A percentile compares a stretch with the other conserved stretches of the same genome.
Conservation (phyloP, 2,113 vertebrate species). For the Takifugu bimaculatus region DNA sequence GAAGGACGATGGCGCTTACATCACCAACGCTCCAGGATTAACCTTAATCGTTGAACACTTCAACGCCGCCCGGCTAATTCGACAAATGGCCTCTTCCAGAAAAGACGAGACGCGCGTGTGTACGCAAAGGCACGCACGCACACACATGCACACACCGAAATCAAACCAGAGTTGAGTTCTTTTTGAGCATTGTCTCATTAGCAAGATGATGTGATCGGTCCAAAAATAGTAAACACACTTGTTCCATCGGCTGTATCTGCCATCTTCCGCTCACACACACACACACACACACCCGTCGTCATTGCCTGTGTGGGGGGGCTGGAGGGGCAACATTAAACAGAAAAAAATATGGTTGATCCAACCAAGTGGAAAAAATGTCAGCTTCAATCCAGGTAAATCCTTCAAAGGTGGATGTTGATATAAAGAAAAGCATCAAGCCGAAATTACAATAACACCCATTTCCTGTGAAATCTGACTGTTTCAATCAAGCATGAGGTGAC, state of each 20-base stretch:
- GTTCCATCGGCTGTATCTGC: slow-evolving; percentile 4
- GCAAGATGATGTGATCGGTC: slow-evolving; percentile 46
- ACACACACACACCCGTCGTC: not conserved
- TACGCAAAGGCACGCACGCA: not conserved
- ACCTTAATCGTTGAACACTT: slow-evolving; percentile 62
- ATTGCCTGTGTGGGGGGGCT: no score
- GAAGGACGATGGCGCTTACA: slow-evolving; percentile 38
- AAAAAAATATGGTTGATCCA: no score
- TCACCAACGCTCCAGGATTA: slow-evolving; percentile 59
- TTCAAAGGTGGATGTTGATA: no score
- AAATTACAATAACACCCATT: no score
- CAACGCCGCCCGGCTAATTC: slow-evolving; percentile 64
- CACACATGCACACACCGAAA: slow-evolving; percentile 16
- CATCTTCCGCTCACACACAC: not conserved
- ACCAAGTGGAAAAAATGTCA: no score
- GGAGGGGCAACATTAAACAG: no score
- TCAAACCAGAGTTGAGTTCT: slow-evolving; percentile 29
- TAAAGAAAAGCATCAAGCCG: no score
- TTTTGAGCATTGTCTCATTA: slow-evolving; percentile 52
- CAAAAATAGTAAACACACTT: slow-evolving; percentile 36
- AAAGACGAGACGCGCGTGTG: not conserved
- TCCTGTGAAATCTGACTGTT: no score
- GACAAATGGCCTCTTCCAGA: slow-evolving; percentile 54
- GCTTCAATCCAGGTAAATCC: no score
- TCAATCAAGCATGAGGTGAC: no score